Base-by-base conservation (phyloP, 1,140 invertebrate genomes). In the Acromyrmex echinatior region DNA sequence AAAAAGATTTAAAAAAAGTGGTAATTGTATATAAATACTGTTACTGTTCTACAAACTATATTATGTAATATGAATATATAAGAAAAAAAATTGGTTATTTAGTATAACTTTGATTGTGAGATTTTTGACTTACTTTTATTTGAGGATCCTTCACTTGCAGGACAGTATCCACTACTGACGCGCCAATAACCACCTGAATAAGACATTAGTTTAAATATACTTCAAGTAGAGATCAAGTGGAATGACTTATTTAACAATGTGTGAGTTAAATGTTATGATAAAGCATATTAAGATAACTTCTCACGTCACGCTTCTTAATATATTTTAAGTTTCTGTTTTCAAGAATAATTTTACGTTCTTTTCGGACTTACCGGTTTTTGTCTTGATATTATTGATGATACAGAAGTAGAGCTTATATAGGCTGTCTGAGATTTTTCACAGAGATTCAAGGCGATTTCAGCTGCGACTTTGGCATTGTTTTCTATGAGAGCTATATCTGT, bases 391-490 rank as follows among this genome's bases (percentile, higher is more conserved):
- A 86, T 68, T 62, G 62, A 51, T 10, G 62, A 65, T 10, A 53
- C 39, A 0, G 56, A 51, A 21, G 35, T 12, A 14, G n/a, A 12
- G 21, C 2, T 60, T 18, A 6, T 2, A 6, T 2, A 7, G 7
- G 10, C 9, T 51, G 25, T 53, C 16, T 56, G 63, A 65, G 28
- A 66, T 73, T 63, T 89, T 71, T 85, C 16, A 5, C 6, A 92
- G 84, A 97, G 96, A 92, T 97, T 96, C 6, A 97, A 94, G 10
- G 98, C 98, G 91, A 99, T 98, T 95, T 98, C 95, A 74, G 98
- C 97, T 21, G 98, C 99, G 73, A 99, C 96, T 87, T 94, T 95
- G 3, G 98, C 99, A 96, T 99, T 99, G 95, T 99, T 99, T 96
- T 98, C 97, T 91, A 99, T 97, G 39, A 99, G 96, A 4, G 97